Base-by-base conservation (phyloP, 2,113 vertebrate species). In the Megaceryle maxima region DNA sequence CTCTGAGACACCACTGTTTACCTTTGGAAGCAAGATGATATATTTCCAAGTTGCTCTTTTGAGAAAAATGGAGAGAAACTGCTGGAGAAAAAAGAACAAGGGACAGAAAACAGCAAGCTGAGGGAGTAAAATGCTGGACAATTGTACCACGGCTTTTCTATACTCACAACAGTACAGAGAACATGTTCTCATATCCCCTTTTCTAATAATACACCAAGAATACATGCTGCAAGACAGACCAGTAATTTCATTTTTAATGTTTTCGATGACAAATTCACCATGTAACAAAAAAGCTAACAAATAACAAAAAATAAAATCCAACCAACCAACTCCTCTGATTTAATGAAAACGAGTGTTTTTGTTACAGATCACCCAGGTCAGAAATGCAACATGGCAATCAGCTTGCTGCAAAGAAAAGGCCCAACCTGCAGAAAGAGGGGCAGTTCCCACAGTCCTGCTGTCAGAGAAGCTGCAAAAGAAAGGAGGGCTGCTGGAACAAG, bases 401-500 rank as follows among this genome's bases (percentile, higher is more conserved):
- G 48, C 37, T 72, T 57, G 39, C 78, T 88, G 82, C 70, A 57
- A 57, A 83, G 43, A 35, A 72, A 82, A 76, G 53, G 21, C n/a
- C 63, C 35, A 73, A 7, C 31, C 70, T 90, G 44, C 21, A 57
- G 20, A 83, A 60, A 83, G 33, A 79, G 44, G 22, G 44, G 33
- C 50, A 85, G 43, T 25, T 95, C 67, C 37, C 70, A 69, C 24
- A 53, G 68, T 92, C 70, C 55, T 85, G 63, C 62, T 88, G 59
- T 35, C 90, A 93, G 82, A 90, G 62, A 44, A 16, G 5, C 92
- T 87, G 78, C 53, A 88, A 91, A 95, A 67, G 62, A 85, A 89
- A 94, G 66, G 43, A 91, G 21, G 43, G 18, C 22, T 87, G n/a
- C 53, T 85, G 78, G 39, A 31, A 72, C 46, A 95, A 85, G 28